phyloP scores from a whole-genome alignment of 1,140 invertebrate genomes.

The Pogonomyrmex californicus region DNA sequence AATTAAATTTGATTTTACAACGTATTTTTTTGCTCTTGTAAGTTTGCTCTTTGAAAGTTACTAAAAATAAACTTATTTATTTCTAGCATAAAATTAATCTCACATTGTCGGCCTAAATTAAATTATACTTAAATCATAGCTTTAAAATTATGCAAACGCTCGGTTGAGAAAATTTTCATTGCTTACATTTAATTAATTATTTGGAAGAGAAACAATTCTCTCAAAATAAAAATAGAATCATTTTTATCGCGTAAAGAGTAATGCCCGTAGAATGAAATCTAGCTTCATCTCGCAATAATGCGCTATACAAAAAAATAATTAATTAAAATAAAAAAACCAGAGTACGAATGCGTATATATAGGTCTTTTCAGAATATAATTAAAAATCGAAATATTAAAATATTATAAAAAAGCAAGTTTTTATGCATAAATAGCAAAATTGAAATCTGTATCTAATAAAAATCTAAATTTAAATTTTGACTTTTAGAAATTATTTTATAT shows the following conservation, averaged over 20 bases:
- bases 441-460: not conserved
- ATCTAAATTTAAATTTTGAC: conserved; percentile 5
- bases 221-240: not conserved
- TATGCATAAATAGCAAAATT: not conserved
- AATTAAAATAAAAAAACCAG: not conserved
- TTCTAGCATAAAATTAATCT: conserved; percentile 65
- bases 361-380: too few species aligned
- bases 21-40: conserved; percentile 27
- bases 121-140: conserved; percentile 47
- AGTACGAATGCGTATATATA: not conserved
- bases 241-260: not conserved
- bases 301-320: not conserved
- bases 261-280: not conserved
- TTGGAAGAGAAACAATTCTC: not conserved
- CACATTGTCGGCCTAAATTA: conserved; percentile 52
- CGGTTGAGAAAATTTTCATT: conserved; percentile 46
- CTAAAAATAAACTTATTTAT: conserved; percentile 33
- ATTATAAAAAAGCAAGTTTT: not conserved
- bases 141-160: conserved; percentile 21
- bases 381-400: conserved; percentile 2
- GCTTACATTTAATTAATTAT: conserved; percentile 7
- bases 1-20: conserved; percentile 41
- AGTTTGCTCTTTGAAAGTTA: not conserved
- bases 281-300: conserved; percentile 41
- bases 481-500: conserved; percentile 3